Base-by-base conservation (phyloP, 2,888 invertebrate species). In the Dicyrtoma fusca region DNA sequence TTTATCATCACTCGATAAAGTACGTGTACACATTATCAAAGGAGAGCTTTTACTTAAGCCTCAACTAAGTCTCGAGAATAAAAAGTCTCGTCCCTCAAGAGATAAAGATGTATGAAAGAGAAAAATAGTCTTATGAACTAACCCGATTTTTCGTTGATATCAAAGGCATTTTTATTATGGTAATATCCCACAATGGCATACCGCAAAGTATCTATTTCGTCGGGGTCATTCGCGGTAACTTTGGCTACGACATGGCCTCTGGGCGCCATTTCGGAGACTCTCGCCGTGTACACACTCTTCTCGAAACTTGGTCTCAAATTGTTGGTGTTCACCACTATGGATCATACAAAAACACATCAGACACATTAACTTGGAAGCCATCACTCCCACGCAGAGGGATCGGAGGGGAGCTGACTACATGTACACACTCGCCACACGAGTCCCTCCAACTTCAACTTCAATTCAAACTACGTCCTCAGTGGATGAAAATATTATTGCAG, bases 291-390 rank as follows among this genome's bases (percentile, higher is more conserved):
- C 34, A 92, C 90, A 19, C 88, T 87, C 81, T 92, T 91, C 83
- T 94, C 92, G 85, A 95, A 91, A 82, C 88, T 89, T 25, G 96
- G 96, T 63, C 92, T 88, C 83, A 92, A 93, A 85, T 97, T 96
- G 85, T 96, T 96, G 85, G 94, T 90, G 85, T 96, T 95, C 77
- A 90, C 86, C 74, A 96, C 93, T 88, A 83, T 21, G 23, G 45
- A 23, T 26, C 47, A 64, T n/a, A 26, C 8, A 78, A 77, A n/a
- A 81, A 44, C 82, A 82, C 49, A 61, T 61, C 25, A 76, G 59
- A 14, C 25, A 34, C 21, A 51, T 57, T 55, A 4, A 49, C n/a
- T n/a, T n/a, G n/a, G n/a, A n/a, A n/a, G n/a, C n/a, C n/a, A n/a
- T n/a, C n/a, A n/a, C n/a, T n/a, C n/a, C n/a, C n/a, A n/a, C n/a